These are phyloP conservation scores for Agonopterix subpropinquella DNA, from an alignment of 2,888 invertebrate species.

Conservation along the genomic window DNA sequence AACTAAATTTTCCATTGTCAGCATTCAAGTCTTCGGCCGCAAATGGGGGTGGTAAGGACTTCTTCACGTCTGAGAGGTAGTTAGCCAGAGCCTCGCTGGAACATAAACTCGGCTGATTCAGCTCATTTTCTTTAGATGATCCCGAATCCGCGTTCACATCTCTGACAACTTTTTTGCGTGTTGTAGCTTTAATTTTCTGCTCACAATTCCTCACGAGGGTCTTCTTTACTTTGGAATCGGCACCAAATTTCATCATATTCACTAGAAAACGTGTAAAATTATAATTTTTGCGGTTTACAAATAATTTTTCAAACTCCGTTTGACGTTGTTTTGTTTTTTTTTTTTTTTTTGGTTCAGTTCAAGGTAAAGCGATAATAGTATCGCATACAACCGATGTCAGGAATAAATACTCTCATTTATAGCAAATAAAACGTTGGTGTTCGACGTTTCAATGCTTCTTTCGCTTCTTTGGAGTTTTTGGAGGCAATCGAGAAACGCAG, in stretches of 20 bases:
- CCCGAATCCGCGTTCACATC: constrained; percentile 29
- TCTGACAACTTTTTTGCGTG: constrained; percentile 26
- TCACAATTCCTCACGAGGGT: constrained; percentile 54
- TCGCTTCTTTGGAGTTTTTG: too few species aligned
- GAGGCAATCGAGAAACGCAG: too few species aligned
- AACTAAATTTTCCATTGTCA: constrained; percentile 30
- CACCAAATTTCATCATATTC: constrained; percentile 41
- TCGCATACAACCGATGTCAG: too few species aligned
- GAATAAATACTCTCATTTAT: too few species aligned
- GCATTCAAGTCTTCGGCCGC: constrained; percentile 33
- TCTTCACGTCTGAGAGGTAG: constrained; percentile 46
- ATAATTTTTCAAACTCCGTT: not conserved
- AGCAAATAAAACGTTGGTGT: too few species aligned
- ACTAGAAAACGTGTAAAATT: not conserved
- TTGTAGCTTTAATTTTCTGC: constrained; percentile 28
- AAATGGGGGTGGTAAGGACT: constrained; percentile 24
- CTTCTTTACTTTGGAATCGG: constrained; percentile 58
- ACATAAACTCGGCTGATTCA: constrained; percentile 49
- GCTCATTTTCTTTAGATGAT: constrained; percentile 30
- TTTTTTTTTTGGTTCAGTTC: too few species aligned
- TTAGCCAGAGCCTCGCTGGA: constrained; percentile 55
- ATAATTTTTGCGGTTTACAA: not conserved
- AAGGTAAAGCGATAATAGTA: too few species aligned
- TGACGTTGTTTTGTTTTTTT: too few species aligned
- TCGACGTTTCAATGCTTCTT: too few species aligned